Conservation (phyloP, 2,888 invertebrate species). For the Epirrhoe alternata region DNA sequence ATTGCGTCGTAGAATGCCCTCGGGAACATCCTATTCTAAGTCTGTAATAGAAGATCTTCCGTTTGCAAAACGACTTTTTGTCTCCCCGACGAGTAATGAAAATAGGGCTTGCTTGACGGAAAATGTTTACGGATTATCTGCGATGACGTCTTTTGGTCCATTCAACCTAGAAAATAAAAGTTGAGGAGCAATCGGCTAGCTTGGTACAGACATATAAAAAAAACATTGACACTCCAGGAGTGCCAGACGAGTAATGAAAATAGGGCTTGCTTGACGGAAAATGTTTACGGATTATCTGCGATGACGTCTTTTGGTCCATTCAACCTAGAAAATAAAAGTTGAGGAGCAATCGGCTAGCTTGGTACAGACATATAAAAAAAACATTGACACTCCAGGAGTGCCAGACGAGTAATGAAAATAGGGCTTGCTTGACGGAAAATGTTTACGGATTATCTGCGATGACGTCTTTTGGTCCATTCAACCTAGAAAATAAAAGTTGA, state of each 20-base stretch:
- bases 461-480: not conserved
- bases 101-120: slow-evolving; percentile 42
- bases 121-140: slow-evolving; percentile 35
- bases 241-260: slow-evolving; percentile 45
- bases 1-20: slow-evolving; percentile 35
- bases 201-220: too few relatives aligned
- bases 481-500: too few relatives aligned
- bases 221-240: too few relatives aligned
- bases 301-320: not conserved
- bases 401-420: slow-evolving; percentile 46
- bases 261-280: slow-evolving; percentile 40
- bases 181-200: too few relatives aligned
- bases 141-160: not conserved
- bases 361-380: too few relatives aligned
- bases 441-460: slow-evolving; percentile 34
- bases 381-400: too few relatives aligned
- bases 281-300: slow-evolving; percentile 34
- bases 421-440: slow-evolving; percentile 37
- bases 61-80: slow-evolving; percentile 46
- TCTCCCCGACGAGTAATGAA: slow-evolving; percentile 46
- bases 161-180: too few relatives aligned
- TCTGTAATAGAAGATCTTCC: slow-evolving; percentile 44
- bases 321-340: too few relatives aligned
- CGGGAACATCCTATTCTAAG: slow-evolving; percentile 41
- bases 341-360: too few relatives aligned